These are phyloP conservation scores for Probaryconus sp. DNA, from an alignment of 1,140 invertebrate species.

Conservation along the genomic window DNA sequence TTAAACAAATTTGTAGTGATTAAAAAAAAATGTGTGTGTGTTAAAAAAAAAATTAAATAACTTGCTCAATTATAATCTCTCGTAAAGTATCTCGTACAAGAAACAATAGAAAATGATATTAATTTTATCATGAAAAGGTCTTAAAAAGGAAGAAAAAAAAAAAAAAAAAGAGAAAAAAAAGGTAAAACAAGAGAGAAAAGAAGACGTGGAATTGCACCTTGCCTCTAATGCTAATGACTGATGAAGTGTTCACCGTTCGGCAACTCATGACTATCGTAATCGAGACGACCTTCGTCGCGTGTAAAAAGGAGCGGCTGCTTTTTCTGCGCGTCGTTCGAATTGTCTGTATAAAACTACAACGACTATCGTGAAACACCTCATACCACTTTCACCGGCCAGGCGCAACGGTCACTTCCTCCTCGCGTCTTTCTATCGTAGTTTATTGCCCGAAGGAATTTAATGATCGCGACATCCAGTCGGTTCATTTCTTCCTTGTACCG, in stretches of 20 bases:
- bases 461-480: slow-evolving; percentile 51
- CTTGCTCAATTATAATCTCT: too few relatives aligned
- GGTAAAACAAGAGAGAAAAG: too few relatives aligned
- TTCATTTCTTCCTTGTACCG: slow-evolving; percentile 2
- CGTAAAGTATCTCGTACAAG: too few relatives aligned
- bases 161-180: not conserved
- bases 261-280: slow-evolving; percentile 46
- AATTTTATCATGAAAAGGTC: too few relatives aligned
- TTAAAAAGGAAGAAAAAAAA: too few relatives aligned
- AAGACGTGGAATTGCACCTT: too few relatives aligned
- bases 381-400: slow-evolving; percentile 67
- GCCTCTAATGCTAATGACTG: slow-evolving; percentile 49
- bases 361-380: slow-evolving; percentile 52
- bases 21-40: too few relatives aligned
- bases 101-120: too few relatives aligned
- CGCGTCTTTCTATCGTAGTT: slow-evolving; percentile 57
- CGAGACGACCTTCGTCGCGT: slow-evolving; percentile 57
- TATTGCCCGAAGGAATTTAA: slow-evolving; percentile 53
- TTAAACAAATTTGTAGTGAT: too few relatives aligned
- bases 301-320: slow-evolving; percentile 45
- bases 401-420: slow-evolving; percentile 63
- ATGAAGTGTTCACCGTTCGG: slow-evolving; percentile 30
- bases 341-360: slow-evolving; percentile 49
- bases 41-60: too few relatives aligned
- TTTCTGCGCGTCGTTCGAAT: slow-evolving; percentile 46